These are phyloP conservation scores for Perca schrenkii DNA, from an alignment of 2,113 vertebrate genomes.

Conservation along the genomic window DNA sequence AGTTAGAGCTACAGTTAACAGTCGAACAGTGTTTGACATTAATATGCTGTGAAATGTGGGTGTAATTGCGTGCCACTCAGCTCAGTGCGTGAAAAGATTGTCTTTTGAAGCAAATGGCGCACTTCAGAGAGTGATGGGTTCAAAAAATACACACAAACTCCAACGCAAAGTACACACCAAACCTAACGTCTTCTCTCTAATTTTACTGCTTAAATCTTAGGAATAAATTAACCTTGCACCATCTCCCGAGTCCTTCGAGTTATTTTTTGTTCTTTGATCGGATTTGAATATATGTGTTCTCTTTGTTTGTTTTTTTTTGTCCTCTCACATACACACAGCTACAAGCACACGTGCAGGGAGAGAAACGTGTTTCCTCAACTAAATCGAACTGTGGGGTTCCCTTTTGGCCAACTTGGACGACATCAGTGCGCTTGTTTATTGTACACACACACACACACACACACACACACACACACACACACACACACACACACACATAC, in stretches of 20 bases:
- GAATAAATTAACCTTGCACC: constrained; percentile 38
- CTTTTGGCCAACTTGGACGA: constrained; percentile 39
- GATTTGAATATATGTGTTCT: constrained; percentile 37
- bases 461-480: background rate
- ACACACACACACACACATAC: background rate
- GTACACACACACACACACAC: constrained; percentile 2
- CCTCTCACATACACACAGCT: background rate
- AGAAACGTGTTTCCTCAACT: constrained; percentile 17
- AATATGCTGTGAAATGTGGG: constrained; percentile 25
- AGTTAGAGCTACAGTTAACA: background rate
- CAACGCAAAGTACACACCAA: background rate
- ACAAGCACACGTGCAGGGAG: constrained; percentile 29
- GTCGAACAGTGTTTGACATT: constrained; percentile 20
- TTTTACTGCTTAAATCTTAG: constrained; percentile 24
- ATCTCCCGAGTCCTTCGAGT: constrained; percentile 23
- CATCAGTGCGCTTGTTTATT: constrained; percentile 43
- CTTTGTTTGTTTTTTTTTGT: background rate
- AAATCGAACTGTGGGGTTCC: constrained; percentile 35
- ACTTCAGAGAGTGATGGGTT: background rate
- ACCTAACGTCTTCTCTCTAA: background rate
- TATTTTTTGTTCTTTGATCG: constrained; percentile 18
- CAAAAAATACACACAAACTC: background rate
- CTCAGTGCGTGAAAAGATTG: constrained; percentile 19
- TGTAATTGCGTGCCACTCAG: constrained; percentile 19
- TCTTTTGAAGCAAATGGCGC: constrained; percentile 4